A percentile compares a stretch with the other conserved stretches of the same genome.
Conservation (phyloP, 2,888 invertebrate species). For the Epinotia demarniana region DNA sequence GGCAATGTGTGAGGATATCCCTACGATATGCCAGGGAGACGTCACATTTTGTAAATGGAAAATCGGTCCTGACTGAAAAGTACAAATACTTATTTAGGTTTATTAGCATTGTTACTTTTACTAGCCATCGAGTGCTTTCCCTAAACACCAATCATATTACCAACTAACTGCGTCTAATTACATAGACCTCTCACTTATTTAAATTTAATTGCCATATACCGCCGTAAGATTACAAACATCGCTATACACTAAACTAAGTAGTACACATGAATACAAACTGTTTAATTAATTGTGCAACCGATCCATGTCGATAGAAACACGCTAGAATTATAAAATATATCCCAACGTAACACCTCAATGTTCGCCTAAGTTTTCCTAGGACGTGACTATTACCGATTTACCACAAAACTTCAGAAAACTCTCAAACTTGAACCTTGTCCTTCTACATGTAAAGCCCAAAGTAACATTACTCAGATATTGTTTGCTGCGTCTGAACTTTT, state of each 20-base stretch:
- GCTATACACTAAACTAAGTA: constrained; percentile 38
- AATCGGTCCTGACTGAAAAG: too few relatives aligned
- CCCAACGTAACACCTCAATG: constrained; percentile 57
- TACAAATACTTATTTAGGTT: not conserved
- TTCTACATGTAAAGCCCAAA: not conserved
- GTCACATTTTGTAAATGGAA: too few relatives aligned
- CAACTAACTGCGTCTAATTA: constrained; percentile 21
- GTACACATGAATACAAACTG: constrained; percentile 49
- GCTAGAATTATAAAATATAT: constrained; percentile 61
- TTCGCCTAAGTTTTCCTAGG: constrained; percentile 43
- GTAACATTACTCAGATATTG: not conserved
- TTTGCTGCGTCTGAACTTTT: constrained; percentile 16
- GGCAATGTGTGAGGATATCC: too few relatives aligned
- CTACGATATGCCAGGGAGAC: too few relatives aligned
- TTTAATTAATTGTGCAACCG: constrained; percentile 64
- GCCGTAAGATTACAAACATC: constrained; percentile 46
- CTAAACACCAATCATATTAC: constrained; percentile 4
- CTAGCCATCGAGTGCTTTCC: constrained; percentile 13
- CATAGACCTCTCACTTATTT: constrained; percentile 43
- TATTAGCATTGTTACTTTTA: not conserved
- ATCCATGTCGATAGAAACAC: constrained; percentile 65
- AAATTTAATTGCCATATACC: constrained; percentile 37
- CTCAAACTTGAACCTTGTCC: constrained; percentile 14
- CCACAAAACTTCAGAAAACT: not conserved
- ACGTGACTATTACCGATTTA: constrained; percentile 48